Conservation (phyloP, 2,113 vertebrate species). For the Misgurnus anguillicaudatus region DNA sequence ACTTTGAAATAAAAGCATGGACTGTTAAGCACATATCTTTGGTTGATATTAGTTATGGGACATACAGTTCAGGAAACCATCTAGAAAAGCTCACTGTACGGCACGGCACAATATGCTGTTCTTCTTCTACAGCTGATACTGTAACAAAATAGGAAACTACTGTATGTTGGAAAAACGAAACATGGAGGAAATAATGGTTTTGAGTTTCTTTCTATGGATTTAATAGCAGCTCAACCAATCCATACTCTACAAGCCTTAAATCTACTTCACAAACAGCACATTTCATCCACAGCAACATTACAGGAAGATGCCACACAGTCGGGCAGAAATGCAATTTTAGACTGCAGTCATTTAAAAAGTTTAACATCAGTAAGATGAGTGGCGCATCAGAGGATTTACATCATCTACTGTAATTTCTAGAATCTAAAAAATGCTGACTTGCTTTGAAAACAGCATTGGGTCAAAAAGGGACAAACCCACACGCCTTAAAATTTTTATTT, state of each 20-base stretch:
- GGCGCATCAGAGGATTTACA: not conserved
- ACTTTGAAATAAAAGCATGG: slow-evolving; percentile 73
- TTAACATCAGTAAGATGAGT: not conserved
- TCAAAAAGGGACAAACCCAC: too few relatives aligned
- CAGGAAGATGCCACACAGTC: not conserved
- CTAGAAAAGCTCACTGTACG: not conserved
- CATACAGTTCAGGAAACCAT: not conserved
- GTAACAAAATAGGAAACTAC: too few relatives aligned
- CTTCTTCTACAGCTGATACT: too few relatives aligned
- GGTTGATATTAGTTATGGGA: not conserved
- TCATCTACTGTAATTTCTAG: not conserved
- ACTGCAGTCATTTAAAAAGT: slow-evolving; percentile 1
- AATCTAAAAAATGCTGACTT: too few relatives aligned
- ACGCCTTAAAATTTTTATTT: too few relatives aligned
- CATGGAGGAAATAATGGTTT: not conserved
- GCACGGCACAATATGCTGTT: not conserved
- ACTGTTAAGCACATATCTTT: slow-evolving; percentile 21
- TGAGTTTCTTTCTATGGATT: slow-evolving; percentile 26
- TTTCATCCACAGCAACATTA: slow-evolving; percentile 22
- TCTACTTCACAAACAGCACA: slow-evolving; percentile 37
- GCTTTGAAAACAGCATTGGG: too few relatives aligned
- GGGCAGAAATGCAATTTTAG: not conserved
- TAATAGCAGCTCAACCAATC: slow-evolving; percentile 13
- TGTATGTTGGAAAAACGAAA: slow-evolving; percentile 9
- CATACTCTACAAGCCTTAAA: not conserved